Evolutionary conservation across 2,113 vertebrate genomes (phyloP).

Genomic region (Gymnogyps californianus): DNA sequence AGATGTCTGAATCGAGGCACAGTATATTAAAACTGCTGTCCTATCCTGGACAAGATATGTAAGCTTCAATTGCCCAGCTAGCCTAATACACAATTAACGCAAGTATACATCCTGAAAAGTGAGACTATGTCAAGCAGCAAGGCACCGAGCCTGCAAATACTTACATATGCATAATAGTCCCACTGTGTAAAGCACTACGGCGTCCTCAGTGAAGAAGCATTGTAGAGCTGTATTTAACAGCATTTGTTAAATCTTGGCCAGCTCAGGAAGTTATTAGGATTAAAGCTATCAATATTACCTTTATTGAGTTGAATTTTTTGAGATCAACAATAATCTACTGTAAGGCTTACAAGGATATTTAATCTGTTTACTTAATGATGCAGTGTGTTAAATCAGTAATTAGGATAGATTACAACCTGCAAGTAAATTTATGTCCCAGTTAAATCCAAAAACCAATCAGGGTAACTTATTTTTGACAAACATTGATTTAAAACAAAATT

Average conservation of each 20-base stretch:
- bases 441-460: not conserved
- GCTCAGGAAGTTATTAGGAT: not conserved
- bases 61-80: conserved; percentile 6
- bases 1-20: conserved; percentile 56
- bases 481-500: not conserved
- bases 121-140: not conserved
- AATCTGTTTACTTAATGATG: conserved; percentile 28
- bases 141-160: not conserved
- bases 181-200: not conserved
- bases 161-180: not conserved
- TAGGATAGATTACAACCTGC: not conserved
- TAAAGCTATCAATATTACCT: conserved; percentile 30
- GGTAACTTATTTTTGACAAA: not conserved
- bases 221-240: not conserved
- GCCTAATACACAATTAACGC: not conserved
- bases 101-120: not conserved
- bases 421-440: conserved; percentile 2
- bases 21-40: conserved; percentile 16
- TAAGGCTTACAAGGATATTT: conserved; percentile 38
- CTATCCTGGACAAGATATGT: not conserved
- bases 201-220: not conserved
- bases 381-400: conserved; percentile 39
- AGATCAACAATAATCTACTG: not conserved
- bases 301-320: not conserved
- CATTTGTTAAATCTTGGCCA: not conserved